phyloP scores from a whole-genome alignment of 2,113 vertebrate species.

The Osmerus eperlanus region DNA sequence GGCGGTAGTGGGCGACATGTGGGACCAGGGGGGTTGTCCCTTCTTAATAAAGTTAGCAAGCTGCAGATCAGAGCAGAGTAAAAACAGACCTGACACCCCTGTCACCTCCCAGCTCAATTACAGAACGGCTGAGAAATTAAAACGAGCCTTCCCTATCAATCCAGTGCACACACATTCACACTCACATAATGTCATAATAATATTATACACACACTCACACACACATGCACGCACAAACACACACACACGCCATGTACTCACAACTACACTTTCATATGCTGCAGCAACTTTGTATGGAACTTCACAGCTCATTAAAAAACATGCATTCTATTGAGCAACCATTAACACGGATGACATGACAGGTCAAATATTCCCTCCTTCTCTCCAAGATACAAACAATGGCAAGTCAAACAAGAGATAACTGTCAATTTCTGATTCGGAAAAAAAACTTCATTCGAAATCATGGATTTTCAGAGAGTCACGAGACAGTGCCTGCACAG shows the following conservation, averaged over 20 bases:
- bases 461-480: too few relatives aligned
- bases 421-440: too few relatives aligned
- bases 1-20: slow-evolving; percentile 10
- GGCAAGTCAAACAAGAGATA: too few relatives aligned
- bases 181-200: too few relatives aligned
- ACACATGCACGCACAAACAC: background rate
- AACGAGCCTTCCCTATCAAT: slow-evolving; percentile 2
- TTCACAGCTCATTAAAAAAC: background rate
- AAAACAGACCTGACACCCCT: slow-evolving; percentile 1
- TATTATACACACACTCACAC: background rate
- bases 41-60: slow-evolving; percentile 20
- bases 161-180: slow-evolving; percentile 3
- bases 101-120: slow-evolving; percentile 25
- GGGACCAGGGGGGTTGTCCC: slow-evolving; percentile 24
- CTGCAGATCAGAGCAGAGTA: slow-evolving; percentile 27
- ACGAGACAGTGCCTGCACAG: too few relatives aligned
- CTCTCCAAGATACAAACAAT: background rate
- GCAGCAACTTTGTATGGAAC: too few relatives aligned
- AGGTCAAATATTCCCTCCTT: background rate
- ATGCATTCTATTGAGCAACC: background rate
- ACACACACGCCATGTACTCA: slow-evolving; percentile 10
- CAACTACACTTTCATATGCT: background rate
- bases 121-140: slow-evolving; percentile 15
- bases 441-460: too few relatives aligned
- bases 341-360: too few relatives aligned